Evolutionary conservation across 92 coral and sea anemone genomes (phyloP).

Genomic region (Palythoa grandis): DNA sequence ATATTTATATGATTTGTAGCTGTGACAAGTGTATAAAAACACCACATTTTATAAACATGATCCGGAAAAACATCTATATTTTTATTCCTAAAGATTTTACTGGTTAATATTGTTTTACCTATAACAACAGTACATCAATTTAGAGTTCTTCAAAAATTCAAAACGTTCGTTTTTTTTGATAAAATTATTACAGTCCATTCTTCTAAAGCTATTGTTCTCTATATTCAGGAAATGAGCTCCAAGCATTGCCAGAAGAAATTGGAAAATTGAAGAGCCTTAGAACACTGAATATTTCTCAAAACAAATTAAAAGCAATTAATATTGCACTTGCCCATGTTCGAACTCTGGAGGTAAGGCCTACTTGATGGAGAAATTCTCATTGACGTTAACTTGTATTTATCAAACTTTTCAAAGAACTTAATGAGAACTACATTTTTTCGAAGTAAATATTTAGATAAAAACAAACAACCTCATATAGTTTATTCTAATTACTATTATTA

Average conservation of each 20-base stretch:
- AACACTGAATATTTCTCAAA: constrained; percentile 79
- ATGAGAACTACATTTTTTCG: no score
- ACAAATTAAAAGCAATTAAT: constrained; percentile 75
- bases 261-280: constrained; percentile 83
- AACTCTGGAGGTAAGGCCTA: constrained; percentile 76
- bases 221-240: constrained; percentile 79
- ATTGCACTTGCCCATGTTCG: constrained; percentile 82
- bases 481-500: no score
- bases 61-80: no score
- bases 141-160: no score
- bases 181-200: not conserved
- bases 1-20: no score
- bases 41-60: no score
- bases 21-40: no score
- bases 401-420: no score
- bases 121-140: not conserved
- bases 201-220: not conserved
- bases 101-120: not conserved
- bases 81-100: not conserved
- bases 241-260: constrained; percentile 80
- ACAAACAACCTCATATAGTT: no score
- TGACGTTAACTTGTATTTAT: no score
- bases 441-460: no score
- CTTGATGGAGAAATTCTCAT: not conserved
- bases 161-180: not conserved